A percentile compares a stretch with the other conserved stretches of the same genome.
Conservation (phyloP, 2,797 vertebrate species). For the Rallus crepitans region DNA sequence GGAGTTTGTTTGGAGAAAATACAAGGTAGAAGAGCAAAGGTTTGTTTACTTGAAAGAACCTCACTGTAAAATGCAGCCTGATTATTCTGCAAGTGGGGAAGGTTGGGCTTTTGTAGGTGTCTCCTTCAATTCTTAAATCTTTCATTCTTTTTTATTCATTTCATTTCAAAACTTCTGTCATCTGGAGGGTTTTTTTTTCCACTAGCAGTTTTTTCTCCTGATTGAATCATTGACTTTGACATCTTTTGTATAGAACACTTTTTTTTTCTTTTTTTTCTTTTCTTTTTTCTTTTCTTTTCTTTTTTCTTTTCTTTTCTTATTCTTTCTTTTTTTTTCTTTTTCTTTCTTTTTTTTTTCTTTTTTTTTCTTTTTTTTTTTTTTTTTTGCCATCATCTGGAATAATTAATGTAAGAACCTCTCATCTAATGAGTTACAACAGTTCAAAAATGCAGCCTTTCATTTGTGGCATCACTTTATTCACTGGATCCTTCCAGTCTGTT, state of each 20-base stretch:
- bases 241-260: background rate
- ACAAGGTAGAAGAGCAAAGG: background rate
- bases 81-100: background rate
- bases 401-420: background rate
- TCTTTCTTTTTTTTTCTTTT: background rate
- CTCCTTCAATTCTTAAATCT: background rate
- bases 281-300: background rate
- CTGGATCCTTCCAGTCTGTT: background rate
- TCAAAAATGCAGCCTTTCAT: background rate
- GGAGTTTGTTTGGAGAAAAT: constrained; percentile 30
- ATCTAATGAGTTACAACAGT: background rate
- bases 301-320: background rate
- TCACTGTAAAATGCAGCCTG: background rate
- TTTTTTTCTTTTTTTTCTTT: background rate
- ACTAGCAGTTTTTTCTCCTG: background rate
- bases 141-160: background rate
- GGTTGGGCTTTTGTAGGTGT: background rate
- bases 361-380: background rate
- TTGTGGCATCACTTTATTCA: background rate
- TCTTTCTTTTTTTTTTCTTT: background rate
- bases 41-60: background rate
- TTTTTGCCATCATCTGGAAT: background rate
- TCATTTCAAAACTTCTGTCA: background rate
- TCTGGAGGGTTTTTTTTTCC: background rate
- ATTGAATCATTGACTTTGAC: constrained; percentile 36